phyloP scores from a whole-genome alignment of 2,113 vertebrate species.

The Strix aluco region DNA sequence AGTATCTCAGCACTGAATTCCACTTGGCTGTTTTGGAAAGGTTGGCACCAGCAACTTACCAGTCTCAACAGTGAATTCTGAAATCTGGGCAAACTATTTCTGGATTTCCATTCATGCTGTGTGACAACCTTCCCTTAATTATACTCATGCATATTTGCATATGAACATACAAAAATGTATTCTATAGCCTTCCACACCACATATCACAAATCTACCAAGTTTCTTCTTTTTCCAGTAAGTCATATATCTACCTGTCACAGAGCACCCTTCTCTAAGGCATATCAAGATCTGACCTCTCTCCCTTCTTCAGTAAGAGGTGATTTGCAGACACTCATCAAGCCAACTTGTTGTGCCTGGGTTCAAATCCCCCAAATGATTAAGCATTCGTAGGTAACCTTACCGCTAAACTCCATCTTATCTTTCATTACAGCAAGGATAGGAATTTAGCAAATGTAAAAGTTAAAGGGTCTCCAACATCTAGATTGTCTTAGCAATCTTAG shows the following conservation, averaged over 20 bases:
- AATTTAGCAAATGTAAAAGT: neutral
- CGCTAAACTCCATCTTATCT: neutral
- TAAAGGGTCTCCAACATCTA: fast-evolving
- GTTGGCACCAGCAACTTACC: neutral
- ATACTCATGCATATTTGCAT: neutral
- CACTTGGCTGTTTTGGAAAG: neutral
- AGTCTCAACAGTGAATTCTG: neutral
- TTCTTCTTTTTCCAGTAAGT: neutral
- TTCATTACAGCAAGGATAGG: neutral
- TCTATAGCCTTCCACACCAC: neutral
- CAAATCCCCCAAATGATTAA: neutral
- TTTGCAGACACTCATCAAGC: neutral
- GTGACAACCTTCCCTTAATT: neutral
- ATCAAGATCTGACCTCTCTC: neutral
- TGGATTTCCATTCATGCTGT: neutral
- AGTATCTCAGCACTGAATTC: neutral
- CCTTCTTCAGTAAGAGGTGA: neutral
- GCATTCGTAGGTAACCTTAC: neutral
- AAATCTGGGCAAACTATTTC: neutral
- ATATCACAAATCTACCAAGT: neutral
- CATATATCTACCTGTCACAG: neutral
- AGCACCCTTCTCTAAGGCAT: neutral
- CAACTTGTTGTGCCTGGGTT: neutral
- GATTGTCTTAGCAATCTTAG: neutral
- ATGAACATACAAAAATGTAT: neutral